Percentiles rank a stretch among this genome's conserved stretches.
Evolutionary conservation across 2,888 invertebrate species (phyloP).

Genomic region (Lycophotia porphyrea): DNA sequence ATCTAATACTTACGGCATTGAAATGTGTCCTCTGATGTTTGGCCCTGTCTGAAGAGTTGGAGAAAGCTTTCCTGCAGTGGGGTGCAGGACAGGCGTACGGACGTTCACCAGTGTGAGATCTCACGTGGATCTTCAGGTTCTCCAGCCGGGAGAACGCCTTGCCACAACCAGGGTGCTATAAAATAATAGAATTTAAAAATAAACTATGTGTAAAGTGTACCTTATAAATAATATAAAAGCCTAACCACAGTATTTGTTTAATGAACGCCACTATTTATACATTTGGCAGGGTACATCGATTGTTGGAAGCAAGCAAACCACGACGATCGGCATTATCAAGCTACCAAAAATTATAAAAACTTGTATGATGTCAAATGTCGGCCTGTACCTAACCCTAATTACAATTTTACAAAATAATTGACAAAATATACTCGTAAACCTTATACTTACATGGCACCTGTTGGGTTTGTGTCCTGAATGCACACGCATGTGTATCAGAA

Average conservation of each 20-base stretch:
- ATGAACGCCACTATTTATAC: not conserved
- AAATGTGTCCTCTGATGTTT: constrained; percentile 99
- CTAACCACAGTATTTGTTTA: not conserved
- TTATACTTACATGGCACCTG: constrained; percentile 96
- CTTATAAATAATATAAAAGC: not conserved
- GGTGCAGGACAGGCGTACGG: constrained; percentile 98
- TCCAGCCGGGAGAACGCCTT: constrained; percentile 99
- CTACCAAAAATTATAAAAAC: no score
- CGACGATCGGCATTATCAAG: no score
- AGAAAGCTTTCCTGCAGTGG: constrained; percentile 98
- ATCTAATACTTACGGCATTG: constrained; percentile 94
- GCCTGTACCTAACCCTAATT: no score
- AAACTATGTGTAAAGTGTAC: no score
- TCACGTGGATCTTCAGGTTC: constrained; percentile 99
- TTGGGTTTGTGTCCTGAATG: constrained; percentile 99
- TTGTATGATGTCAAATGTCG: not conserved
- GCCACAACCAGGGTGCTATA: constrained; percentile 97
- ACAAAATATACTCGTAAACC: not conserved
- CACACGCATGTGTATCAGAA: constrained; percentile 98
- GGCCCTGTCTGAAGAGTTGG: constrained; percentile 99
- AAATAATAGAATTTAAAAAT: not conserved
- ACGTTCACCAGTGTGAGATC: constrained; percentile 98
- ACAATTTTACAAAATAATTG: no score
- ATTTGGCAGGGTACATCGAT: not conserved
- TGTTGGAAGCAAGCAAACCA: not conserved